A percentile compares a stretch with the other conserved stretches of the same genome.
Conservation (phyloP, 2,888 invertebrate species). For the Agonum fuliginosum region DNA sequence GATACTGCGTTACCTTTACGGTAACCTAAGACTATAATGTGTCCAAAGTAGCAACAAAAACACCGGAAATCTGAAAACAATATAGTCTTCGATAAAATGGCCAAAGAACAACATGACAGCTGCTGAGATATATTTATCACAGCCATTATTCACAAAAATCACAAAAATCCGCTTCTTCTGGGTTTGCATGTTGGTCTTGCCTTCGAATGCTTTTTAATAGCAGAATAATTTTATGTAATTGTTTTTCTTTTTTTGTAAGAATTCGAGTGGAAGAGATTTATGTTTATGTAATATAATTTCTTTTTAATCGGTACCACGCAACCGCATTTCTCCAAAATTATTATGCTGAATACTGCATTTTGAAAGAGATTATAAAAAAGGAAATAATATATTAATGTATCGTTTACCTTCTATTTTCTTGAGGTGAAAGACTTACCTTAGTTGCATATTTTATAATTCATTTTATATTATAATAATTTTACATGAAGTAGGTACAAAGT, state of each 20-base stretch:
- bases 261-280: not conserved
- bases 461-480: too few relatives aligned
- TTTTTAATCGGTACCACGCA: not conserved
- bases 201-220: conserved; percentile 3
- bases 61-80: conserved; percentile 52
- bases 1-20: conserved; percentile 14
- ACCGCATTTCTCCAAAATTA: too few relatives aligned
- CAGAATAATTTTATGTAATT: conserved; percentile 9
- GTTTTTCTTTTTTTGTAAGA: not conserved
- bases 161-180: not conserved
- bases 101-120: conserved; percentile 45
- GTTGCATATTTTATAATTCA: too few relatives aligned
- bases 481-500: too few relatives aligned
- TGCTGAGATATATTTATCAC: conserved; percentile 26
- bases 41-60: conserved; percentile 34
- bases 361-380: too few relatives aligned
- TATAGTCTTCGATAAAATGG: conserved; percentile 44
- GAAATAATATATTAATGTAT: too few relatives aligned
- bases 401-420: too few relatives aligned
- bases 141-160: conserved; percentile 19
- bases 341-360: too few relatives aligned
- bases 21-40: conserved; percentile 49
- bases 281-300: not conserved
- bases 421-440: too few relatives aligned
- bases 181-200: not conserved